These are phyloP conservation scores for Paralichthys olivaceus DNA, from an alignment of 2,113 vertebrate genomes.

Conservation along the genomic window DNA sequence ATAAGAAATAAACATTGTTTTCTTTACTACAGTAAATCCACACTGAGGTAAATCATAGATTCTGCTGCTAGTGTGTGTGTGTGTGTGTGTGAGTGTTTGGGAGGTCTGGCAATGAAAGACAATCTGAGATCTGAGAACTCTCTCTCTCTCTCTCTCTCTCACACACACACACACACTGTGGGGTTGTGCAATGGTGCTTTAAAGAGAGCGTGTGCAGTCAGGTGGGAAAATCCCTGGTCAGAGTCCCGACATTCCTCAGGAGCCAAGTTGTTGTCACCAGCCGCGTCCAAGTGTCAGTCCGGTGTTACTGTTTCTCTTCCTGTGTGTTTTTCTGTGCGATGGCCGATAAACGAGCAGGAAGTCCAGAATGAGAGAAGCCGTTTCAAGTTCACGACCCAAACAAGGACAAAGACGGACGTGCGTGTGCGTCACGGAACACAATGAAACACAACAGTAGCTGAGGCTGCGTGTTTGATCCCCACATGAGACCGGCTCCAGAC, in stretches of 20 bases:
- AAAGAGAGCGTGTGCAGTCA: slow-evolving; percentile 64
- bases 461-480: slow-evolving; percentile 28
- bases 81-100: slow-evolving; percentile 14
- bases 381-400: slow-evolving; percentile 31
- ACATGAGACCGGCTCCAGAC: slow-evolving; percentile 22
- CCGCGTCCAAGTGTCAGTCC: background rate
- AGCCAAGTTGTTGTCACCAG: slow-evolving; percentile 17
- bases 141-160: background rate
- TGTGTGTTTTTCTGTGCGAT: slow-evolving; percentile 12
- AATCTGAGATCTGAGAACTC: slow-evolving; percentile 12
- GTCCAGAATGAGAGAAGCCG: slow-evolving; percentile 21
- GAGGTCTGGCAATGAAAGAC: slow-evolving; percentile 39
- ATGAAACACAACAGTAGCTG: slow-evolving; percentile 24
- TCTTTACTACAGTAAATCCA: no score
- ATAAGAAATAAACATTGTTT: no score
- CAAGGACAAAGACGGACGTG: slow-evolving; percentile 4
- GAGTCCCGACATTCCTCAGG: slow-evolving; percentile 55
- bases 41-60: no score
- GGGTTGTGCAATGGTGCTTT: slow-evolving; percentile 41
- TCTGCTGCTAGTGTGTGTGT: background rate
- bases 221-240: slow-evolving; percentile 69
- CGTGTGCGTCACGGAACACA: slow-evolving; percentile 20
- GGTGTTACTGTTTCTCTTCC: background rate
- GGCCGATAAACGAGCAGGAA: slow-evolving; percentile 53
- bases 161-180: slow-evolving; percentile 22